Conservation (phyloP, 2,888 invertebrate species). For the Eubasilissa splendida region DNA sequence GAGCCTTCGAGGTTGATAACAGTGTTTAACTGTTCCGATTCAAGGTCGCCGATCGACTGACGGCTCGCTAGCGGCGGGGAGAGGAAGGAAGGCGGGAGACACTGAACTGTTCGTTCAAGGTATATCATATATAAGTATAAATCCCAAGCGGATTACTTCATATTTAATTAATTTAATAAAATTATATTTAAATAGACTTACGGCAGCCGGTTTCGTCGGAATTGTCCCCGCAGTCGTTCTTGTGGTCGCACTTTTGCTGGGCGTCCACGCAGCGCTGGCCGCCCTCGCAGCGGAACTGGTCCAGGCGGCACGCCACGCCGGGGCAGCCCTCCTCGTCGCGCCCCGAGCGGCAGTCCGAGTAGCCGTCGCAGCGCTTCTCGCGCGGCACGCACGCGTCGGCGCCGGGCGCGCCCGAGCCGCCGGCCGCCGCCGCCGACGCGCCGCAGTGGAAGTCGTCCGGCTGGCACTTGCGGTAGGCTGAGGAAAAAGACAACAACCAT, state of each 20-base stretch:
- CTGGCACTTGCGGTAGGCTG: conserved; percentile 92
- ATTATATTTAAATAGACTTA: conserved; percentile 68
- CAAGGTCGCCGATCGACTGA: too few species aligned
- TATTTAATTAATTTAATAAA: too few species aligned
- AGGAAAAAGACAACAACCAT: conserved; percentile 61
- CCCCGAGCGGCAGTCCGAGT: conserved; percentile 87
- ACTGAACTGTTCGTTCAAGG: too few species aligned
- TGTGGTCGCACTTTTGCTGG: conserved; percentile 87
- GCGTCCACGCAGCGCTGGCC: conserved; percentile 87
- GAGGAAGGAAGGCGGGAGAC: too few species aligned
- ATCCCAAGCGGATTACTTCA: too few species aligned
- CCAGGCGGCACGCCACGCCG: conserved; percentile 81
- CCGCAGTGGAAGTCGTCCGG: conserved; percentile 92
- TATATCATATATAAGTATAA: too few species aligned
- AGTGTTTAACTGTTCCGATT: too few species aligned
- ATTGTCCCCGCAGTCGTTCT: conserved; percentile 91
- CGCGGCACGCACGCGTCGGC: conserved; percentile 90
- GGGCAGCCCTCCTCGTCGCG: conserved; percentile 86
- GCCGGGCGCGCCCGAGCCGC: conserved; percentile 69
- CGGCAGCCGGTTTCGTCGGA: conserved; percentile 93
- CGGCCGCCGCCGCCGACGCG: conserved; percentile 72
- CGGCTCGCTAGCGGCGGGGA: too few species aligned
- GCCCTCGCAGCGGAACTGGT: conserved; percentile 89
- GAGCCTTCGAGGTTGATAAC: too few species aligned
- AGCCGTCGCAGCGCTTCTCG: conserved; percentile 93